These are phyloP conservation scores for Drosophila subobscura DNA, from an alignment of 1,140 invertebrate genomes.

Conservation along the genomic window DNA sequence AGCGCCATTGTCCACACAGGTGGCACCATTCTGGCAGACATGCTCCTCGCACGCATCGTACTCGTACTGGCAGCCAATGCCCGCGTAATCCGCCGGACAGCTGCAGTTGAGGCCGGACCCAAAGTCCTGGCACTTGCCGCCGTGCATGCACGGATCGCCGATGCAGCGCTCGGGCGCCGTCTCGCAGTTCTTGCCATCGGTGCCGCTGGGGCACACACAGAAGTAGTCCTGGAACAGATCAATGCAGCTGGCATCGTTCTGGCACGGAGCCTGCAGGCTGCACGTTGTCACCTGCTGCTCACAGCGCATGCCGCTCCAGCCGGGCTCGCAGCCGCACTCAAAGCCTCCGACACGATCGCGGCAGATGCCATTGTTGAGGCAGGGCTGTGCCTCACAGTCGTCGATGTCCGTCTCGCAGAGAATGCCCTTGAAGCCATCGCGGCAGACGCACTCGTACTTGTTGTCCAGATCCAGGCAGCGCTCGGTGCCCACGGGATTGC, in stretches of 20 bases:
- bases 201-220: slow-evolving; percentile 97
- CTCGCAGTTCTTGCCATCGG: slow-evolving; percentile 97
- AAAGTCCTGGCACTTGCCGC: slow-evolving; percentile 96
- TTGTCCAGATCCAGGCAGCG: slow-evolving; percentile 95
- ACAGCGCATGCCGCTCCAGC: slow-evolving; percentile 95
- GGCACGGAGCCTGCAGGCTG: slow-evolving; percentile 90
- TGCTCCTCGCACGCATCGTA: slow-evolving; percentile 95
- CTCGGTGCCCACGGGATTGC: slow-evolving; percentile 94
- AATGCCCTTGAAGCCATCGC: slow-evolving; percentile 93
- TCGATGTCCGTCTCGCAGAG: slow-evolving; percentile 93
- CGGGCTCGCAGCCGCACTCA: slow-evolving; percentile 91
- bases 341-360: slow-evolving; percentile 93
- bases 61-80: slow-evolving; percentile 96
- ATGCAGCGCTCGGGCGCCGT: slow-evolving; percentile 97
- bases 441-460: slow-evolving; percentile 94
- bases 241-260: slow-evolving; percentile 96
- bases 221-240: slow-evolving; percentile 97
- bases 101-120: slow-evolving; percentile 97
- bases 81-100: slow-evolving; percentile 93
- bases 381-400: slow-evolving; percentile 94
- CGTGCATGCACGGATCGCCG: slow-evolving; percentile 97
- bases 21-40: slow-evolving; percentile 96
- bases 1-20: slow-evolving; percentile 92
- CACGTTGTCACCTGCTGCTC: slow-evolving; percentile 95
- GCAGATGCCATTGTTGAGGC: slow-evolving; percentile 94